Evolutionary conservation across 2,888 invertebrate species (phyloP), one percentile per base, ranked within the genome.

Genomic region (Margaritifera margaritifera): DNA sequence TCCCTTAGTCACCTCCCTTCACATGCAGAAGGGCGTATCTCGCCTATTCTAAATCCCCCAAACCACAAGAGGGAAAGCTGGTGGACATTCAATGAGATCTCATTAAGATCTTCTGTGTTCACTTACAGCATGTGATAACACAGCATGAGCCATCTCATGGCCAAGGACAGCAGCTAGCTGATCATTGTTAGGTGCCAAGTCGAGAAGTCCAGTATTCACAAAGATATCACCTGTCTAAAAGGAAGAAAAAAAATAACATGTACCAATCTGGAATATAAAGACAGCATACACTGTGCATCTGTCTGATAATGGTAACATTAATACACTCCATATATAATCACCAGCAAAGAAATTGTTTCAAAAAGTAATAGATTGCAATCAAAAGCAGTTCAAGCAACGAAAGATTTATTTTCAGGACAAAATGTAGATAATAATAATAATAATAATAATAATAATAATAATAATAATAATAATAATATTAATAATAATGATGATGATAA

Each of bases 111-210:
- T 25, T 5, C 20, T 55, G 63, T 0, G 63, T 51, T 6, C 61
- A 84, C 87, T 88, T 86, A 92, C 92, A 54, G 90, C 87, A 86
- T 93, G 93, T 57, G 88, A 89, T 31, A 93, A 86, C 1, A 93
- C 80, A 62, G 91, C 91, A 84, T 93, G 93, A 42, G 93, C 90
- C 89, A 93, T 92, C 87, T 93, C 93, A 84, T 93, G 93, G 11
- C 91, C 91, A 58, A 93, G 79, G 58, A 93, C 88, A 50, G 91
- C 87, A 54, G 91, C 92, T 51, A 93, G 86, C 80, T 93, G 92
- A 83, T 93, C 92, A 52, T 91, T 90, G 70, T 88, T 89, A 22
- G 82, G 68, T 6, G 83, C 80, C 25, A 91, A 78, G 2, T 91
- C 82, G 50, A 93, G 80, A 80, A 92, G 88, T 24, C 93, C 93